These are phyloP conservation scores for Dicyrtoma fusca DNA, from an alignment of 2,888 invertebrate species.

Conservation along the genomic window DNA sequence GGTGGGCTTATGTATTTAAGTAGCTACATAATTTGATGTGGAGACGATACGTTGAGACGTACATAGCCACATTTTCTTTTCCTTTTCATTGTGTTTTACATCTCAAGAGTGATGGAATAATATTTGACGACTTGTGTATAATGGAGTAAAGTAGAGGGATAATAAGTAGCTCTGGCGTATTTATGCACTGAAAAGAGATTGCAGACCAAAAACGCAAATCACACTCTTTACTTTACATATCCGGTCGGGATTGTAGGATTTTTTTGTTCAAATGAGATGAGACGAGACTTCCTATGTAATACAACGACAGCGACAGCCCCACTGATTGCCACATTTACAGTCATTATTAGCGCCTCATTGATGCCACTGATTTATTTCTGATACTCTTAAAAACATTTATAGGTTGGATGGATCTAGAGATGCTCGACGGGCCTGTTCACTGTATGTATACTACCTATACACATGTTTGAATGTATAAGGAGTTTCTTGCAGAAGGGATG, in stretches of 20 bases:
- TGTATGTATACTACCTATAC: constrained; percentile 9
- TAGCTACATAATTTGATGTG: no score
- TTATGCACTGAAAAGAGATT: background rate
- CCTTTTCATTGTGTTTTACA: no score
- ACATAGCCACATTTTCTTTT: no score
- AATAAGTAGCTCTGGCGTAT: background rate
- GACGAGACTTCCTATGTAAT: background rate
- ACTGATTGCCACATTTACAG: constrained; percentile 39
- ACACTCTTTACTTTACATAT: constrained; percentile 22
- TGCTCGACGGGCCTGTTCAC: no score
- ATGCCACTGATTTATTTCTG: constrained; percentile 39
- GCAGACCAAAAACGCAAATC: background rate
- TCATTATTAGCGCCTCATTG: constrained; percentile 45
- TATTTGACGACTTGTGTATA: background rate
- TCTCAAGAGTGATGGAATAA: background rate
- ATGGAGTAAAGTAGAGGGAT: background rate
- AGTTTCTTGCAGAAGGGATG: constrained; percentile 42
- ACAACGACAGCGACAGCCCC: background rate
- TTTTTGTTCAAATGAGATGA: constrained; percentile 8
- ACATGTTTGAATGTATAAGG: constrained; percentile 15
- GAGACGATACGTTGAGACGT: no score
- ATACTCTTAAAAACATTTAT: background rate
- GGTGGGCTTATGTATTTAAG: background rate
- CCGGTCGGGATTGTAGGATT: constrained; percentile 28
- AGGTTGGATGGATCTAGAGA: no score